A percentile compares a stretch with the other conserved stretches of the same genome.
Conservation (phyloP, 2,888 invertebrate species). For the Lochmaea crataegi region DNA sequence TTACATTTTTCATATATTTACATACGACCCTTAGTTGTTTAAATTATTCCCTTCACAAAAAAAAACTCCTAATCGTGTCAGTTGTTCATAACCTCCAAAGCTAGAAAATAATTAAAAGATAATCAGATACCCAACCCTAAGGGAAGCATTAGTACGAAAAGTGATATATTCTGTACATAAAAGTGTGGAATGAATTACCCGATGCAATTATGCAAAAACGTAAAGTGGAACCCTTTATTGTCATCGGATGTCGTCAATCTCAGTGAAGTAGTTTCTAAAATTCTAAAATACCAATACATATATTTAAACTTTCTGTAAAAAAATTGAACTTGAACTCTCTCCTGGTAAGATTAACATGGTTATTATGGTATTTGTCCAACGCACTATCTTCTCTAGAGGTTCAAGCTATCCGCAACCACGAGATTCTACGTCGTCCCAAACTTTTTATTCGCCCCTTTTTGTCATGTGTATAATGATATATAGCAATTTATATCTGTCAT, state of each 20-base stretch:
- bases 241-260: conserved; percentile 11
- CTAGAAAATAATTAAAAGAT: conserved; percentile 3
- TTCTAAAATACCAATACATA: background rate
- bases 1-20: background rate
- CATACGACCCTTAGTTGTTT: background rate
- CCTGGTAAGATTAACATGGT: no score
- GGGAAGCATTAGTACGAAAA: conserved; percentile 29
- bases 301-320: no score
- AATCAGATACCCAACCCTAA: background rate
- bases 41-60: background rate
- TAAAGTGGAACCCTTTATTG: conserved; percentile 25
- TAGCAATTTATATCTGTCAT: no score
- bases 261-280: conserved; percentile 15
- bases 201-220: conserved; percentile 35
- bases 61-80: background rate
- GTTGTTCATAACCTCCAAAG: background rate
- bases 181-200: conserved; percentile 32
- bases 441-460: no score
- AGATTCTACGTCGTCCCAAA: no score
- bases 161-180: conserved; percentile 33
- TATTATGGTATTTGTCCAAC: no score
- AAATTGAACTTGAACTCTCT: no score
- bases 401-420: no score
- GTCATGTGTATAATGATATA: no score
- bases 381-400: no score